Base-by-base conservation (phyloP, 2,797 vertebrate genomes). In the Leucoraja ocellata region DNA sequence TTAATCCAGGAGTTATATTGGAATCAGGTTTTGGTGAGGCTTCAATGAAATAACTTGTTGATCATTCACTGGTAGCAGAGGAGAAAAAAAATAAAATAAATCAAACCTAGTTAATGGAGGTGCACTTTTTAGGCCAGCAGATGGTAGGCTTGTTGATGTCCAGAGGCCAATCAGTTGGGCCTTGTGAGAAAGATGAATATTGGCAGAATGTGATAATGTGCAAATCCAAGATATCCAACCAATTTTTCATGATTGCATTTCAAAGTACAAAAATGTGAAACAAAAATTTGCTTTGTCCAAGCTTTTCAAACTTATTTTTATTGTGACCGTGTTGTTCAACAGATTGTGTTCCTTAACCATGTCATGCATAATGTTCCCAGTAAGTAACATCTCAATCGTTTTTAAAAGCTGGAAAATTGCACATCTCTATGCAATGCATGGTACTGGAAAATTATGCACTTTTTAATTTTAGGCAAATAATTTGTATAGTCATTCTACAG, bases 311-410 rank as follows among this genome's bases (percentile, higher is more conserved):
- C 61, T 63, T 86, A 7, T 73, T 9, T 65, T 65, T 88, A 65
- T 88, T 88, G 21, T 13, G 65, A 63, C 11, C 10, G 61, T 84
- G 46, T 10, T 63, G 46, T 84, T 84, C 63, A 63, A 65, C 2
- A 63, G 1, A 88, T 32, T 36, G 14, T 88, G 28, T 63, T 21
- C n/a, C 61, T 65, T 65, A 65, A 65, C 14, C 84, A 88, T 58
- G 23, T 83, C 28, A 83, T 13, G 39, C n/a, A 58, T 25, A 28
- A 61, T 28, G 28, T 65, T 88, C 18, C 28, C 84, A 83, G 13
- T n/a, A 65, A 78, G n/a, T 39, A 88, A 65, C 61, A 88, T 65
- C 61, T 88, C 65, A 88, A 32, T 88, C 61, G n/a, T 88, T 88
- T 88, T 18, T 13, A 88, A n/a, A 61, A n/a, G n/a, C 32, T 36